These are phyloP conservation scores for Sanderia malayensis DNA, from an alignment of 30 jellyfish, hydroid and myxozoan genomes.

Conservation along the genomic window DNA sequence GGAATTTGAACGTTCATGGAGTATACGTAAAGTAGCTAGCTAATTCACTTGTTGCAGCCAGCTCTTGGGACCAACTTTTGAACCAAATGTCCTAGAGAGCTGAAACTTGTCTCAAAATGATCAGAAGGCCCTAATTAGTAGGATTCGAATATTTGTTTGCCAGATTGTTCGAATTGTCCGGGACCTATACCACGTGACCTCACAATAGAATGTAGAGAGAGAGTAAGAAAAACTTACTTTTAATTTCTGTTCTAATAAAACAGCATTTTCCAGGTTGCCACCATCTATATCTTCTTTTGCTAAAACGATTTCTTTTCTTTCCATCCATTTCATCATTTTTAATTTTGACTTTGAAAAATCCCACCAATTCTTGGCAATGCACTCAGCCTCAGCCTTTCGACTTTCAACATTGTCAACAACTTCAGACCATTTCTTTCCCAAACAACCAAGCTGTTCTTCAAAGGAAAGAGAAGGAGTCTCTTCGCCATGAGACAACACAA, in stretches of 20 bases:
- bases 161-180: too few relatives aligned
- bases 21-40: too few relatives aligned
- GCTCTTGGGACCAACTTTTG: too few relatives aligned
- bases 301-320: constrained; percentile 62
- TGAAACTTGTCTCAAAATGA: too few relatives aligned
- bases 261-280: constrained; percentile 65
- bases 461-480: constrained; percentile 34
- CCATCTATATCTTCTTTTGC: constrained; percentile 9
- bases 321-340: constrained; percentile 80
- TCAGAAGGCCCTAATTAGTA: too few relatives aligned
- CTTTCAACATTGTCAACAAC: constrained; percentile 57
- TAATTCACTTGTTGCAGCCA: too few relatives aligned
- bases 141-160: too few relatives aligned
- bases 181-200: too few relatives aligned
- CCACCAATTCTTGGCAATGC: constrained; percentile 80
- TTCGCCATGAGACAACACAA: constrained; percentile 32
- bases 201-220: too few relatives aligned
- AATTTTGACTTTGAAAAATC: constrained; percentile 72
- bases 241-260: constrained; percentile 25
- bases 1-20: too few relatives aligned
- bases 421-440: constrained; percentile 64
- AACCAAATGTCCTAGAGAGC: too few relatives aligned
- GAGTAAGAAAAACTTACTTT: constrained; percentile 25
- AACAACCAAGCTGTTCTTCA: constrained; percentile 66
- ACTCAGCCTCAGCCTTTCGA: constrained; percentile 57